Evolutionary conservation across 2,797 vertebrate genomes (phyloP), one percentile per base, ranked within the genome.

Genomic region (Dermochelys coriacea): DNA sequence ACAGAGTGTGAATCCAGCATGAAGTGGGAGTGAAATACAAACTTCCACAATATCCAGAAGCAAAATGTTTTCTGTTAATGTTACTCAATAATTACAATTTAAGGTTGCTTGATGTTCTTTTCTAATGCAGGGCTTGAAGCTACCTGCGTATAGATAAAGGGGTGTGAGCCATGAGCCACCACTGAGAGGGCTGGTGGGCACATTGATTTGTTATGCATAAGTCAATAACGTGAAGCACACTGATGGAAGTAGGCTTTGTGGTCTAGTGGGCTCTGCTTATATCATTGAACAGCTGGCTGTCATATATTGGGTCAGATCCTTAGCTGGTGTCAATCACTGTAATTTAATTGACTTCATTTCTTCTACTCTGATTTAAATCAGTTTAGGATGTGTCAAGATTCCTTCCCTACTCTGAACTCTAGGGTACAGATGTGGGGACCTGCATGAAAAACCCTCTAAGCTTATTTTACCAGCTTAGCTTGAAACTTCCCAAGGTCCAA

Each of bases 1-100:
- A 11, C 83, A 82, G 29, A 77, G 29, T 54, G 34, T 89, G 85
- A 96, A n/a, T 90, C 80, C 74, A 93, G 55, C 64, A n/a, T 75
- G 85, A 94, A 86, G 74, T 79, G 5, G 45, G 50, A 91, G 37
- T 49, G 87, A 96, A 89, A 59, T 79, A 78, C 59, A 96, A 84
- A 84, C 41, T 88, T 91, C 86, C 87, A 18, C 78, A 80, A 12
- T 82, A 90, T 74, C 10, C 1, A 3, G 29, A 96, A 93, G 31
- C 68, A 94, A 80, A 74, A 64, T 71, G 51, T 21, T 12, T 75
- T 92, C 81, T 57, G 27, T 91, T 80, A 90, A 49, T n/a, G 64
- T 49, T 1, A 1, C 23, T 59, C 2, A 1, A 83, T 85, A 91
- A 85, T 88, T 96, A 91, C 84, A 37, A 83, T 21, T 37, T 82